Conservation (phyloP, 1,140 invertebrate genomes). For the Forficula auricularia region DNA sequence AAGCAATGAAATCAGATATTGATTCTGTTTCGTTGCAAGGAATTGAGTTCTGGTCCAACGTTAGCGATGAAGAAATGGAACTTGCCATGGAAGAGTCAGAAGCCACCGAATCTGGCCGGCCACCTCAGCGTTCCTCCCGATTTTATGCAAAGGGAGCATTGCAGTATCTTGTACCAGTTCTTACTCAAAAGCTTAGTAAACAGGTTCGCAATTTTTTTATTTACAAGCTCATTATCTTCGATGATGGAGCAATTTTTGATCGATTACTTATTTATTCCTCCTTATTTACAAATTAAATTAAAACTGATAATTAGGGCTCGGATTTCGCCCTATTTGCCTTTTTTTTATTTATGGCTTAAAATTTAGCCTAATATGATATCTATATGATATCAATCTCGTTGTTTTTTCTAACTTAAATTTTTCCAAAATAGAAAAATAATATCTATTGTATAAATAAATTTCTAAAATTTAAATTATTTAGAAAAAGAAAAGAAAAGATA, state of each 20-base stretch:
- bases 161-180: slow-evolving; percentile 83
- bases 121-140: slow-evolving; percentile 74
- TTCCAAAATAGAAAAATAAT: no score
- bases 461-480: no score
- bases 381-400: no score
- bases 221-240: no score
- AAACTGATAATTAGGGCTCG: no score
- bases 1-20: slow-evolving; percentile 93
- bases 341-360: no score
- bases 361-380: no score
- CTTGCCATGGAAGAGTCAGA: slow-evolving; percentile 87
- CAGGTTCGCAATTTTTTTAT: slow-evolving; percentile 42
- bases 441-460: no score
- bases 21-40: slow-evolving; percentile 95
- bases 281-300: background rate
- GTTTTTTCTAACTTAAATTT: no score
- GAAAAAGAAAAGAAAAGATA: no score
- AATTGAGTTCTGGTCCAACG: slow-evolving; percentile 99
- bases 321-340: no score
- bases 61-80: slow-evolving; percentile 98
- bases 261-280: background rate
- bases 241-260: background rate
- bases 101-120: slow-evolving; percentile 74
- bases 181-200: slow-evolving; percentile 87
- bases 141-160: slow-evolving; percentile 93